Evolutionary conservation across 2,797 vertebrate genomes (phyloP), one percentile per base, ranked within the genome.

Genomic region (Sebastolobus altivelis): DNA sequence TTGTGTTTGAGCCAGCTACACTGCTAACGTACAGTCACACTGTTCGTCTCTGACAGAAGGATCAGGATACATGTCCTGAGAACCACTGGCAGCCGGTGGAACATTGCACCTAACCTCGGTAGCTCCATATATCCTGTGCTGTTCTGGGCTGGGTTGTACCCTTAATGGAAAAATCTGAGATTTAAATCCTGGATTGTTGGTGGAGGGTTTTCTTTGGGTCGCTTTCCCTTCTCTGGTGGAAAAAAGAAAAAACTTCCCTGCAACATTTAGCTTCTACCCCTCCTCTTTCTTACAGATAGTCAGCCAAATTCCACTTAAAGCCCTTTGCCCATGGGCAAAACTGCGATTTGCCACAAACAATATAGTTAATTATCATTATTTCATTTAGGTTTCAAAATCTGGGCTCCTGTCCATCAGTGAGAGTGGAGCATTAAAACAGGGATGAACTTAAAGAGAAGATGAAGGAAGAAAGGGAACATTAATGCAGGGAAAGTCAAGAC

Each of bases 91-190:
- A 80, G 79, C 72, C 5, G 84, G 80, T 85, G 84, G 77, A 93
- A 89, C 86, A 76, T 69, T 87, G 82, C 85, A 90, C 87, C 90
- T 86, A 85, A 87, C 82, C 75, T 88, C 56, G 65, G 80, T 86
- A 83, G 80, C 72, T 89, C 81, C 87, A 88, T 83, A 86, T 88
- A 86, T 90, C 79, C 79, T 88, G 78, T 84, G 79, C 87, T 90
- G 83, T 76, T 91, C 82, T 88, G 84, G 79, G 84, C 84, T 84
- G 69, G 84, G 77, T 87, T 88, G 82, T 87, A 84, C 71, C 85
- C 82, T 89, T 90, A 92, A 91, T 92, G 93, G 93, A 95, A 95
- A 89, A 94, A 91, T 81, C 46, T 71, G 89, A 89, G 86, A 92
- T 94, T 93, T 91, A 93, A 92, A 82, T 90, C 86, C 88, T 91